A percentile compares a stretch with the other conserved stretches of the same genome.
phyloP scores from a whole-genome alignment of 1,140 invertebrate species.

The Portunus trituberculatus region DNA sequence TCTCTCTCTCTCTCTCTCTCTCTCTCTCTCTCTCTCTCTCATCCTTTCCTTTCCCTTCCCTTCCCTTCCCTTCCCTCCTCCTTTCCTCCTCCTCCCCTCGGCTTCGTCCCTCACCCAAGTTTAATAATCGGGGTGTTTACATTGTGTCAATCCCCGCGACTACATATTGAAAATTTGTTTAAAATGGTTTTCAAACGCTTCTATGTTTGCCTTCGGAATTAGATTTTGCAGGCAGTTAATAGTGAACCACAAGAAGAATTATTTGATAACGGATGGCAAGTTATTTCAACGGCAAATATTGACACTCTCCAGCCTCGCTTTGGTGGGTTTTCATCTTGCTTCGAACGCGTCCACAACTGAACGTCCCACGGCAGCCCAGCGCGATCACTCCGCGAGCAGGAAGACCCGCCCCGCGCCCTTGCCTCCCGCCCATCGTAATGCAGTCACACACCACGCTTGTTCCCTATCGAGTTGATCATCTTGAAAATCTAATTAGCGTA shows the following conservation, averaged over 20 bases:
- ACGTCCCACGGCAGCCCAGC: not conserved
- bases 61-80: not conserved
- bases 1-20: not conserved
- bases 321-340: slow-evolving; percentile 53
- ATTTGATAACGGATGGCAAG: slow-evolving; percentile 76
- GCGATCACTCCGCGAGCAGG: not conserved
- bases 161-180: slow-evolving; percentile 75
- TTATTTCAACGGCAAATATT: slow-evolving; percentile 77
- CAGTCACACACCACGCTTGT: not conserved
- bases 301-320: slow-evolving; percentile 58
- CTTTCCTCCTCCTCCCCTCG: slow-evolving; percentile 16
- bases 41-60: not conserved
- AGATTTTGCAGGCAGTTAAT: slow-evolving; percentile 78
- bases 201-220: slow-evolving; percentile 77
- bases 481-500: not conserved
- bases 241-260: slow-evolving; percentile 77
- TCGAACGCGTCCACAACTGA: not conserved
- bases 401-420: not conserved
- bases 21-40: slow-evolving; percentile 7
- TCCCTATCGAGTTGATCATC: slow-evolving; percentile 22
- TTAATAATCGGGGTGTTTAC: slow-evolving; percentile 68
- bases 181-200: slow-evolving; percentile 77
- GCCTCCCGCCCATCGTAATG: not conserved
- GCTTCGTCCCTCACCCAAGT: slow-evolving; percentile 43
- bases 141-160: slow-evolving; percentile 59